Base-by-base conservation (phyloP, 2,797 vertebrate genomes). In the Sciurus vulgaris region DNA sequence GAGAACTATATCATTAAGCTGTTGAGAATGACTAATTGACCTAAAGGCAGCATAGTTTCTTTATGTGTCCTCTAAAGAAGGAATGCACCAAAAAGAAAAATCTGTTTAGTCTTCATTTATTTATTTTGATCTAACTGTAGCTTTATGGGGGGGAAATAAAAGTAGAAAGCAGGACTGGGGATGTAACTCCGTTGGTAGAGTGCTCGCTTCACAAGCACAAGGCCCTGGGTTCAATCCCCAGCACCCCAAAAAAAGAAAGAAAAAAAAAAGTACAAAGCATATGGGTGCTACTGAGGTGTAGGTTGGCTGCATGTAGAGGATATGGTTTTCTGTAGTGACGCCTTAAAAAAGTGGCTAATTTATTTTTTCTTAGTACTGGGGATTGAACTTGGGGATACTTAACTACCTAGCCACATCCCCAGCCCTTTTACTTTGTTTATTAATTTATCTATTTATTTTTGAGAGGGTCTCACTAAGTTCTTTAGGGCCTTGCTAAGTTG, bases 1-100 rank as follows among this genome's bases (percentile, higher is more conserved):
- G 56, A 76, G 94, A 93, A 86, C 96, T 59, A 63, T 91, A 77
- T 96, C 92, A 91, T 70, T 44, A 49, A 59, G 54, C 69, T 67
- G 69, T 92, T 26, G 12, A 38, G 79, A 92, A 69, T 82, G 83
- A 88, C 56, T 92, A 84, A 86, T 26, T 85, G 72, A 82, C 30
- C 81, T 87, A 65, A n/a, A 65, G 67, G 28, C 41, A 91, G 28
- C 41, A n/a, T 81, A 44, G 41, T 83, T 88, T n/a, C 73, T 56
- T 82, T 85, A 67, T 77, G 33, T 85, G 79, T 72, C 33, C 77
- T 10, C 30, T 54, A 72, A 76, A 47, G 67, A 93, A 74, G 77
- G 17, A 87, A 84, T 63, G 41, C 28, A 70, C 35, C 59, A 61
- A 26, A 26, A 61, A 61, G 9, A 24, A 61, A 65, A 91, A 63